Conservation (phyloP, 2,113 vertebrate species). For the Tiliqua scincoides region DNA sequence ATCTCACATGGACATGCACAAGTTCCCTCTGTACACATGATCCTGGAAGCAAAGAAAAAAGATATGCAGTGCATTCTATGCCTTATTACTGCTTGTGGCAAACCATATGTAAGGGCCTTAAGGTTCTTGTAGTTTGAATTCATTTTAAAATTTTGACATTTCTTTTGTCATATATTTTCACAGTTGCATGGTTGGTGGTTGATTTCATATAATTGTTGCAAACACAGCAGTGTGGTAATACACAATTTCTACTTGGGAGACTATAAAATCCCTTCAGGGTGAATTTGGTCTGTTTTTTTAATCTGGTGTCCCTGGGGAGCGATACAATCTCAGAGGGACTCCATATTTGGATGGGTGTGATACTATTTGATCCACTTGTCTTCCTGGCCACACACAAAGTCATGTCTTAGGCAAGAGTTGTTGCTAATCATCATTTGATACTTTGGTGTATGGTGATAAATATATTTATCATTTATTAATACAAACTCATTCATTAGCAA, state of each 20-base stretch:
- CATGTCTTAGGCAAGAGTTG: neutral
- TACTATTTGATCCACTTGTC: neutral
- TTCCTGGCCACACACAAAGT: neutral
- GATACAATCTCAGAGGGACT: neutral
- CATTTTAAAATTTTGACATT: neutral
- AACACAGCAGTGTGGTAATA: neutral
- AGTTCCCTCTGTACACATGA: neutral
- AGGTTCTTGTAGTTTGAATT: neutral
- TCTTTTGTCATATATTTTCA: neutral
- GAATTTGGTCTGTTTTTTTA: neutral
- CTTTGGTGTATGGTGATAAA: neutral
- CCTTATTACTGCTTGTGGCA: neutral
- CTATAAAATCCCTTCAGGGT: neutral
- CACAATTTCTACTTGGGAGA: neutral
- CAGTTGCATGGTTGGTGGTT: neutral
- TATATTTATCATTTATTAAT: neutral
- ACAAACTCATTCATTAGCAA: no score
- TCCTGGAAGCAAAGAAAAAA: neutral
- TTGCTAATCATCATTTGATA: neutral
- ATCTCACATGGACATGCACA: neutral
- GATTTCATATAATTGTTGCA: neutral
- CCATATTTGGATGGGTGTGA: neutral
- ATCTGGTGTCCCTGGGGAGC: neutral
- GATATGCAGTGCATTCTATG: neutral
- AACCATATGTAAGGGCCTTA: neutral